These are phyloP conservation scores for Tuberolachnus salignus DNA, from an alignment of 2,888 invertebrate genomes.

Conservation along the genomic window DNA sequence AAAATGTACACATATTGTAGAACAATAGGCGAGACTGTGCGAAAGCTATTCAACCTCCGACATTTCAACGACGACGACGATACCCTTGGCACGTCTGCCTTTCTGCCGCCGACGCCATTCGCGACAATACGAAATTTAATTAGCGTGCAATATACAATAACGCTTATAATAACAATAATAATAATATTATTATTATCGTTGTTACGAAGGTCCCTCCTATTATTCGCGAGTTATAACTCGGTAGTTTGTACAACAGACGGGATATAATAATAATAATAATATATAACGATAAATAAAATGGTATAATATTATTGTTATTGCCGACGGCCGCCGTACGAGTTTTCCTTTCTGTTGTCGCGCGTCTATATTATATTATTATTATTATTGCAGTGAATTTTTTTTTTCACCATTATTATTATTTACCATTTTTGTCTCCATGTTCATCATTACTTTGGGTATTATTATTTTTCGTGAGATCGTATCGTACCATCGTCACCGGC, in stretches of 20 bases:
- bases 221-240: background rate
- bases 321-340: background rate
- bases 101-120: slow-evolving; percentile 25
- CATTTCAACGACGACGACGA: background rate
- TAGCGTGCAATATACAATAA: background rate
- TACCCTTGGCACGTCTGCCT: slow-evolving; percentile 38
- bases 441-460: background rate
- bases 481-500: background rate
- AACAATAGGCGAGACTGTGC: slow-evolving; percentile 34
- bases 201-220: background rate
- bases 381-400: no score
- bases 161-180: no score
- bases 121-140: slow-evolving; percentile 22
- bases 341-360: background rate
- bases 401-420: background rate
- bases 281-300: no score
- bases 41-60: slow-evolving; percentile 23
- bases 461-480: background rate
- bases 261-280: no score
- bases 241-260: no score
- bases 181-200: no score
- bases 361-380: background rate
- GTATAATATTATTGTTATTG: no score
- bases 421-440: background rate
- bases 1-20: background rate